Evolutionary conservation across 2,888 invertebrate genomes (phyloP).

Genomic region (Drosophila tripunctata): DNA sequence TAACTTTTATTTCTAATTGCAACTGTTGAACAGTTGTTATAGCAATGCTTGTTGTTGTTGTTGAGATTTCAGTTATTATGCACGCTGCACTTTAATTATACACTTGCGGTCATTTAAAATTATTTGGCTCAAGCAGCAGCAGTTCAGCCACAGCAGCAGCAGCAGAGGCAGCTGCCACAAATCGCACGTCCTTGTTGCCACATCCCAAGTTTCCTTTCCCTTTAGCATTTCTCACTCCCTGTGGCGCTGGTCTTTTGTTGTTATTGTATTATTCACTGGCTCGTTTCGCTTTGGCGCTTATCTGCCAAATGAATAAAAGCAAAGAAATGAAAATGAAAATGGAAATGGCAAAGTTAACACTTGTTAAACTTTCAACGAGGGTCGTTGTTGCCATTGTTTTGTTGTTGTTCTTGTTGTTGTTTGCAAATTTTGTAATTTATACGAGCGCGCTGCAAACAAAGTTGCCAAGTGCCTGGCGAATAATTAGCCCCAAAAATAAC

Average conservation of each 20-base stretch:
- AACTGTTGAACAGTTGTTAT: conserved; percentile 13
- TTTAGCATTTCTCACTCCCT: neutral
- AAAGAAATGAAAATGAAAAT: conserved; percentile 67
- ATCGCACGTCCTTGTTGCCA: conserved; percentile 29
- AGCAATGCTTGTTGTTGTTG: conserved; percentile 31
- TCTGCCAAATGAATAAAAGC: conserved; percentile 66
- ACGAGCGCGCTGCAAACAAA: conserved; percentile 64
- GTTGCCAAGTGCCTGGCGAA: conserved; percentile 78
- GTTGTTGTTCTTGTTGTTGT: conserved; percentile 34
- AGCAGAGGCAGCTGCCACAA: conserved; percentile 58
- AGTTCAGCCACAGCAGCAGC: too few species aligned
- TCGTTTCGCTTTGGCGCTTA: conserved; percentile 66
- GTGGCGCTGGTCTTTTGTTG: conserved; percentile 8
- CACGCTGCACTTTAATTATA: conserved; percentile 74
- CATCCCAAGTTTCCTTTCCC: neutral
- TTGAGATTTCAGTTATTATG: conserved; percentile 58
- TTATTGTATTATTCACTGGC: conserved; percentile 37
- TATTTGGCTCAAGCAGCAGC: conserved; percentile 69
- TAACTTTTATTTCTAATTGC: conserved; percentile 40
- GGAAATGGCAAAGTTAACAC: conserved; percentile 78
- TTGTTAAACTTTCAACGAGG: conserved; percentile 74
- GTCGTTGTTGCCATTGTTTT: conserved; percentile 39
- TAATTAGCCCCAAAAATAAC: conserved; percentile 76
- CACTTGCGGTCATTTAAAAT: conserved; percentile 79
- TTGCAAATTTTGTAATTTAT: conserved; percentile 61